Conservation (phyloP, 2,888 invertebrate genomes). For the Lumbricus terrestris region DNA sequence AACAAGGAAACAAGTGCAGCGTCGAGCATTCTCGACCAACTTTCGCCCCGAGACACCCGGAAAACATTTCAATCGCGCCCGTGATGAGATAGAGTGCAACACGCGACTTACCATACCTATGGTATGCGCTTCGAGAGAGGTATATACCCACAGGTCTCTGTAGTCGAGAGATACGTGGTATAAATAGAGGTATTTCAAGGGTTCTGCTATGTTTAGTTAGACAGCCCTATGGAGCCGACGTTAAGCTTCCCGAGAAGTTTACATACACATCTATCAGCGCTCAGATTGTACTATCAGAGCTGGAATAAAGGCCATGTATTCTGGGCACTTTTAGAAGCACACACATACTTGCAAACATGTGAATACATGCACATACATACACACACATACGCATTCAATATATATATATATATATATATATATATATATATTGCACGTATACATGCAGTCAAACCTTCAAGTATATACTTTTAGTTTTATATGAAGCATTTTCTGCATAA, state of each 20-base stretch:
- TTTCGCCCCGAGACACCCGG: background rate
- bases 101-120: background rate
- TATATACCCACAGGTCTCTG: background rate
- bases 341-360: background rate
- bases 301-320: background rate
- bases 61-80: background rate
- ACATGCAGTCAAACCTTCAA: background rate
- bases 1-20: background rate
- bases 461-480: no score
- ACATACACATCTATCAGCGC: background rate
- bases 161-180: background rate
- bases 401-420: conserved; percentile 3
- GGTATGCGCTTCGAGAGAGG: background rate
- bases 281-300: background rate
- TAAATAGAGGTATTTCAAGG: background rate
- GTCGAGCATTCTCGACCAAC: background rate
- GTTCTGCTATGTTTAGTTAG: background rate
- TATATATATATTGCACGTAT: background rate
- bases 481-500: no score
- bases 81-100: background rate
- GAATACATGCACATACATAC: no score
- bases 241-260: background rate
- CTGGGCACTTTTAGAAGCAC: background rate
- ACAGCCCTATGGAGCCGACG: background rate
- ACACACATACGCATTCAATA: background rate